phyloP scores from a whole-genome alignment of 2,888 invertebrate genomes.

The Nomada fucata region DNA sequence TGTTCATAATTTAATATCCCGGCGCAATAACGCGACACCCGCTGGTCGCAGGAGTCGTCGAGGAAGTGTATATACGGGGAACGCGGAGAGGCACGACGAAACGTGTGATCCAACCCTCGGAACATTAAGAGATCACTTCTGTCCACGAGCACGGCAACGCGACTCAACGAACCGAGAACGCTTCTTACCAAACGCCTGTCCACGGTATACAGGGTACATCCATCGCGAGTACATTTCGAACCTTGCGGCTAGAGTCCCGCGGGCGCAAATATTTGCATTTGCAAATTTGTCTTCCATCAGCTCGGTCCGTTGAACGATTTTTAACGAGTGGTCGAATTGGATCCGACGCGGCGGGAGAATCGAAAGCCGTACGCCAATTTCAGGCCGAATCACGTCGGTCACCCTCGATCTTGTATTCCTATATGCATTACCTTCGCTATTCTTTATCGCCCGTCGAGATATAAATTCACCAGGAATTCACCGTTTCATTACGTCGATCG shows the following conservation, averaged over 20 bases:
- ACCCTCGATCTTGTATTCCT: not conserved
- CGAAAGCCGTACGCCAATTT: not conserved
- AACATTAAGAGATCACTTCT: conserved; percentile 63
- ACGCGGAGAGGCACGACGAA: not conserved
- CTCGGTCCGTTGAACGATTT: conserved; percentile 16
- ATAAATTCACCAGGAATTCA: not conserved
- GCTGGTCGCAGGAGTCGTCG: conserved; percentile 13
- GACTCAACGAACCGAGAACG: not conserved
- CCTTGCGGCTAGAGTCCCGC: not conserved
- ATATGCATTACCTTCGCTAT: not conserved
- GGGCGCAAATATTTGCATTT: conserved; percentile 34
- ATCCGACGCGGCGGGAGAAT: not conserved
- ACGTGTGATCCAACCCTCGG: conserved; percentile 5
- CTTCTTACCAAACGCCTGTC: not conserved
- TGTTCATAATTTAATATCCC: conserved; percentile 67
- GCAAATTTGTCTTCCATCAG: conserved; percentile 3
- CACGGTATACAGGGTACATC: not conserved
- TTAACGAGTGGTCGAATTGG: conserved; percentile 18
- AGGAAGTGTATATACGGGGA: conserved; percentile 12
- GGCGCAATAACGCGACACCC: conserved; percentile 41
- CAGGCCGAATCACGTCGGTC: not conserved
- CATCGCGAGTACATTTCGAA: conserved; percentile 24
- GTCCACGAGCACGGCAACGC: conserved; percentile 41
- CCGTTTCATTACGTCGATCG: no score
- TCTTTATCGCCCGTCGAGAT: not conserved